phyloP scores from a whole-genome alignment of 1,140 invertebrate genomes.

The Lordiphosa mommai region DNA sequence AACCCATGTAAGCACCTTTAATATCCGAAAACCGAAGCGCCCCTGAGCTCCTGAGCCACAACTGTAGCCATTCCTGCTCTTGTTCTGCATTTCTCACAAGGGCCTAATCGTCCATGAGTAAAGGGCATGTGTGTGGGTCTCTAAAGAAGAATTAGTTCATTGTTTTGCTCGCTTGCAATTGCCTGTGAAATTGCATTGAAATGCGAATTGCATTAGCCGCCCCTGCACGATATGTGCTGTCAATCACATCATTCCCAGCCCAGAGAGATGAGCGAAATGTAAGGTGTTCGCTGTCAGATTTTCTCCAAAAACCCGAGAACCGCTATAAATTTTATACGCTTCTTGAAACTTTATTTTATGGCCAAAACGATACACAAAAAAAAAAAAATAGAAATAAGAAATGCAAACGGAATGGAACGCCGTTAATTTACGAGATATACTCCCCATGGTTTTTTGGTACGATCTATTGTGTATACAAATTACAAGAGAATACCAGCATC shows the following conservation, averaged over 20 bases:
- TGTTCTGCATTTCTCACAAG: constrained; percentile 40
- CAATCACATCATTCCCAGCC: constrained; percentile 49
- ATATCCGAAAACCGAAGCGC: constrained; percentile 43
- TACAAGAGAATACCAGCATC: constrained; percentile 4
- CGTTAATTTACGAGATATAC: constrained; percentile 79
- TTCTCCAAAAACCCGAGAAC: constrained; percentile 45
- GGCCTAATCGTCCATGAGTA: constrained; percentile 57
- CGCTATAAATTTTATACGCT: constrained; percentile 77
- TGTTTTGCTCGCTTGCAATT: constrained; percentile 54
- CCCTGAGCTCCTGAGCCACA: constrained; percentile 28
- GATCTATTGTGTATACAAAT: constrained; percentile 62
- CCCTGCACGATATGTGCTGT: constrained; percentile 53
- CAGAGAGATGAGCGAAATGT: constrained; percentile 14
- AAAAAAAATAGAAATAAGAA: constrained; percentile 7
- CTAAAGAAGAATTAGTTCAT: constrained; percentile 41
- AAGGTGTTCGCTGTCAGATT: constrained; percentile 74
- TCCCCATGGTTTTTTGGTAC: constrained; percentile 59
- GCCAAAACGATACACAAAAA: constrained; percentile 19
- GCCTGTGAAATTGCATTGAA: constrained; percentile 74
- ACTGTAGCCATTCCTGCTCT: constrained; percentile 30
- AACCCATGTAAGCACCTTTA: constrained; percentile 76
- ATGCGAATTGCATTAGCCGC: constrained; percentile 63
- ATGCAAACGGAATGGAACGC: constrained; percentile 50
- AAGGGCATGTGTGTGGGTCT: constrained; percentile 13
- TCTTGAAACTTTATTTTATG: constrained; percentile 77